Percentiles rank a stretch among this genome's conserved stretches.
These are phyloP conservation scores for Cephonodes hylas DNA, from an alignment of 2,888 invertebrate genomes.

Conservation along the genomic window DNA sequence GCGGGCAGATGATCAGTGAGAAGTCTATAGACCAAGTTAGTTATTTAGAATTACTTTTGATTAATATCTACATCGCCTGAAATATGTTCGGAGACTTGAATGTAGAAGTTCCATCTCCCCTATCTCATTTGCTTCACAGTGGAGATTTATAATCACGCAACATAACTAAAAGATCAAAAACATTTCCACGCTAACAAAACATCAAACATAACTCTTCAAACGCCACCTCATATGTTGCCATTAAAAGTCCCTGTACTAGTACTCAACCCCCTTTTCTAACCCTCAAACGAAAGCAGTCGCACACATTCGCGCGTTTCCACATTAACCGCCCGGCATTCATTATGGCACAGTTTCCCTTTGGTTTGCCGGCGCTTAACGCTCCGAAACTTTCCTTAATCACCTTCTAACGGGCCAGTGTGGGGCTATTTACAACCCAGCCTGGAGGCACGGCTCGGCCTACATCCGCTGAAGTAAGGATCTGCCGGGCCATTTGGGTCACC, in stretches of 20 bases:
- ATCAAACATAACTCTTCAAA: neutral
- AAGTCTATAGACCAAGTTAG: no score
- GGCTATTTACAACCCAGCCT: constrained; percentile 24
- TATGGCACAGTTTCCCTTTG: constrained; percentile 1
- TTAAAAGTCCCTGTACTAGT: neutral
- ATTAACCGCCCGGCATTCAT: neutral
- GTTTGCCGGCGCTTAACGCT: constrained; percentile 1
- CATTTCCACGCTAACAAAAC: neutral
- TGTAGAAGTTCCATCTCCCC: no score
- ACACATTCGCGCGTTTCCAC: neutral
- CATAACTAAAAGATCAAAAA: neutral
- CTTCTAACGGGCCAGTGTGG: no score
- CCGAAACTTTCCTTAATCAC: neutral
- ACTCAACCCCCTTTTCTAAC: neutral
- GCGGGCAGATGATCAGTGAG: no score
- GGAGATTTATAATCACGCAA: no score
- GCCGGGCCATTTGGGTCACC: constrained; percentile 50
- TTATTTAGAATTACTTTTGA: no score
- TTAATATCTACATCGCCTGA: no score
- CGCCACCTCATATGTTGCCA: neutral
- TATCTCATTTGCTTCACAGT: no score
- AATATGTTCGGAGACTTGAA: no score
- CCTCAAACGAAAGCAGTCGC: neutral
- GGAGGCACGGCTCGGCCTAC: constrained; percentile 33
- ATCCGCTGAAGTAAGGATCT: constrained; percentile 49